These are phyloP conservation scores for Epirrhoe tristata DNA, from an alignment of 2,888 invertebrate genomes.

Conservation along the genomic window DNA sequence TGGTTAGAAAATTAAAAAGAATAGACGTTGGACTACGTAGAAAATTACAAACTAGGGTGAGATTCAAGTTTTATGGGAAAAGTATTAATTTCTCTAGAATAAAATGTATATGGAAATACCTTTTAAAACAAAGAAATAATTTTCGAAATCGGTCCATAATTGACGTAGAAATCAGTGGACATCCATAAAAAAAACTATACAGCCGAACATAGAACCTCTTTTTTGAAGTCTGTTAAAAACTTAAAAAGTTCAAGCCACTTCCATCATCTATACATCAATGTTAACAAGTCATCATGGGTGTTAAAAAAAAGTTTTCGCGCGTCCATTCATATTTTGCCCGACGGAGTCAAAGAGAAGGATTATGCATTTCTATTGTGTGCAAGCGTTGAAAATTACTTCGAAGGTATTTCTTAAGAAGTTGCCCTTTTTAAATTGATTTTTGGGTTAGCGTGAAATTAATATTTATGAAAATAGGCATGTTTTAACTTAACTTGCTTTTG, in stretches of 20 bases:
- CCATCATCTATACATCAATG: constrained; percentile 8
- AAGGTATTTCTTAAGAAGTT: constrained; percentile 2
- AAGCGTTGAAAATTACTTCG: constrained; percentile 27
- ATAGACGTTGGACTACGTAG: no score
- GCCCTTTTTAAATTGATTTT: constrained; percentile 4
- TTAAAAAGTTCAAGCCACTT: constrained; percentile 3
- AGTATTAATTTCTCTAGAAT: no score
- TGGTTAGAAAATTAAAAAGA: no score
- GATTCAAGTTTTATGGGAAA: no score
- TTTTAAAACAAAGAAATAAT: no score
- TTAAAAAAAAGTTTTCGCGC: constrained; percentile 12
- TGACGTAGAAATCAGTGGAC: no score
- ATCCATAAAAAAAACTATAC: no score
- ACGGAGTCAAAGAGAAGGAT: constrained; percentile 17
- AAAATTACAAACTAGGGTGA: no score
- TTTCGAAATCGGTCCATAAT: no score
- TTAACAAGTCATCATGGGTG: constrained; percentile 14
- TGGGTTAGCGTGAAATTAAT: constrained; percentile 10
- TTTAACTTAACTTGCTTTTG: background rate
- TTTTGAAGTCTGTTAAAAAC: background rate
- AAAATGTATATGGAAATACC: no score
- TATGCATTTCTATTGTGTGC: constrained; percentile 21
- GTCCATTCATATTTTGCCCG: constrained; percentile 24
- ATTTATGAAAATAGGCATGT: background rate
- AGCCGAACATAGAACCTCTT: no score